phyloP scores from a whole-genome alignment of 2,113 vertebrate species.

The Callaeas wilsoni region DNA sequence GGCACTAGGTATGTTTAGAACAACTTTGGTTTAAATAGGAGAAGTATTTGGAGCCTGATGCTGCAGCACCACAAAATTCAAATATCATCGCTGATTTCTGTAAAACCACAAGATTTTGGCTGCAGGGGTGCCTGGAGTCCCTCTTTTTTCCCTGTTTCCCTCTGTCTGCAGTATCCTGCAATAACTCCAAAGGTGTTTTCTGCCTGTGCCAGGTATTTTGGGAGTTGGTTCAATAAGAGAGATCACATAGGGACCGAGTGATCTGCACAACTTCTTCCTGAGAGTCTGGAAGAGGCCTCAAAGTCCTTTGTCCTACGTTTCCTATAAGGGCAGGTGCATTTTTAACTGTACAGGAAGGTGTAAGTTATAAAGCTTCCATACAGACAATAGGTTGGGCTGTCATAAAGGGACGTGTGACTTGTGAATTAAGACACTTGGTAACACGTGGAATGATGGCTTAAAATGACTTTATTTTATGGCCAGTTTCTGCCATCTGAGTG shows the following conservation, averaged over 20 bases:
- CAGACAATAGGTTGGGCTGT: background rate
- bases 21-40: background rate
- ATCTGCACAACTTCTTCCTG: rapidly evolving
- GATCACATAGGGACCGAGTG: rapidly evolving
- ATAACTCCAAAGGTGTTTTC: background rate
- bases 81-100: rapidly evolving
- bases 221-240: background rate
- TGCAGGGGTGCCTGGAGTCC: background rate
- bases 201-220: background rate
- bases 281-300: background rate
- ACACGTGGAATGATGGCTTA: slow-evolving; percentile 57
- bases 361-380: background rate
- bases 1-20: rapidly evolving
- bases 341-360: background rate
- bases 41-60: background rate
- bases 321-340: background rate
- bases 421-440: slow-evolving; percentile 71
- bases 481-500: slow-evolving; percentile 69
- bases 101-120: background rate
- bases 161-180: background rate
- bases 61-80: rapidly evolving
- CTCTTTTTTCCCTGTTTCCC: background rate
- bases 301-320: background rate
- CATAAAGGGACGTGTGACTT: slow-evolving; percentile 39
- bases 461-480: slow-evolving; percentile 74